These are phyloP conservation scores for Aproaerema taeniolella DNA, from an alignment of 2,888 invertebrate species.

Conservation along the genomic window DNA sequence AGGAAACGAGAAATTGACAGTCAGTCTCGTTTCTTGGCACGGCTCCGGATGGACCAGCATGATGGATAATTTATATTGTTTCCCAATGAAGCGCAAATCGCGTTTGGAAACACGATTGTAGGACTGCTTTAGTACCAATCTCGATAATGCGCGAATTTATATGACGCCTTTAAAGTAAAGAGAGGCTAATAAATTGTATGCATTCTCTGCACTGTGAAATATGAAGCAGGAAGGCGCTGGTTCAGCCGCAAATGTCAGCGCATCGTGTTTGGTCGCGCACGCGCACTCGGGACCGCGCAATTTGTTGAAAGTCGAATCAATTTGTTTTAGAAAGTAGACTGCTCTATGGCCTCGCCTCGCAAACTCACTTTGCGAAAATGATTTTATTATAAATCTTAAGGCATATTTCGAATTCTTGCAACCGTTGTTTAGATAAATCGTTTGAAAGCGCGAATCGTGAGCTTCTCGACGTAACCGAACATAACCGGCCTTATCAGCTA, in stretches of 20 bases:
- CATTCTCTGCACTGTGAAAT: no score
- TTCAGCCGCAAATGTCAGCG: slow-evolving; percentile 45
- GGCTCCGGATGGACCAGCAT: no score
- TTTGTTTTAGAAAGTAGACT: slow-evolving; percentile 70
- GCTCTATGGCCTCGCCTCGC: slow-evolving; percentile 41
- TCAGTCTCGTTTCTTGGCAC: no score
- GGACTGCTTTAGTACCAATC: no score
- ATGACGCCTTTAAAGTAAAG: no score
- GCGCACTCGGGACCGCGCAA: slow-evolving; percentile 39
- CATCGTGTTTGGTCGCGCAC: slow-evolving; percentile 37
- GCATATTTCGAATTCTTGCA: slow-evolving; percentile 12
- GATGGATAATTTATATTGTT: no score
- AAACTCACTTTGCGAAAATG: slow-evolving; percentile 33
- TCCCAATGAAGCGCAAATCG: no score
- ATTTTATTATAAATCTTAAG: slow-evolving; percentile 9
- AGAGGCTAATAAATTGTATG: no score
- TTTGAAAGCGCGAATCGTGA: slow-evolving; percentile 15
- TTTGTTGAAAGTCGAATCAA: slow-evolving; percentile 72
- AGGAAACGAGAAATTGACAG: no score
- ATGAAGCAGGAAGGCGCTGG: slow-evolving; percentile 35
- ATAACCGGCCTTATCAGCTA: slow-evolving; percentile 1
- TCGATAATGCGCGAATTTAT: no score
- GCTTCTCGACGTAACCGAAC: slow-evolving; percentile 7
- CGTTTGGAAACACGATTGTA: no score
- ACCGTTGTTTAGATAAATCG: slow-evolving; percentile 9